Base-by-base conservation (phyloP, 2,888 invertebrate genomes). In the Tenthredo notha region DNA sequence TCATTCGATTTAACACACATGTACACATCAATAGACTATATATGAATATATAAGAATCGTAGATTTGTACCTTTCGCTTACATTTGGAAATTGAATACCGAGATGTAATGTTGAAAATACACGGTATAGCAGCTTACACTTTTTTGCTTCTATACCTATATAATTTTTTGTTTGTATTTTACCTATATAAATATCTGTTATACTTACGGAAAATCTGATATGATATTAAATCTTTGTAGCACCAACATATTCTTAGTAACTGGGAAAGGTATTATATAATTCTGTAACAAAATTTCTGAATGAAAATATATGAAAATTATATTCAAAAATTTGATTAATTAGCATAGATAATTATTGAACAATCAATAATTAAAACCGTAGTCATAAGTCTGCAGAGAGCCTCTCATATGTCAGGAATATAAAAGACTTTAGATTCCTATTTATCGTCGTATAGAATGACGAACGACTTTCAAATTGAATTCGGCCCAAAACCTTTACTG, bases 171-270 rank as follows among this genome's bases (percentile, higher is more conserved):
- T 61, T 15, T 40, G 80, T 61, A 37, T 40, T 2, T 4, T 61
- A 33, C 15, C 25, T 70, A 40, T 83, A 15, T 21, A 54, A 77
- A 80, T 40, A 58, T 58, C 58, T 61, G 80, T 80, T 80, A 80
- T 40, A 77, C 29, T 61, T 61, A 61, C 10, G 58, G 80, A 40
- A 61, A 61, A 80, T 80, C 15, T 80, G 80, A 80, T 80, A 80
- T 80, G 80, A 80, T 37, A 61, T 50, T 80, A 61, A 58, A 70
- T 43, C 61, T 83, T 65, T 70, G 50, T 83, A 83, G 83, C 83
- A 83, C 83, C 83, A 67, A 70, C 29, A 83, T 67, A 83, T 65
- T 50, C 7, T 67, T 67, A 21, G 43, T 29, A 70, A 21, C n/a
- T 15, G 37, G 40, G 21, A 33, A 25, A 58, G 10, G 37, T 25